phyloP scores from a whole-genome alignment of 2,113 vertebrate genomes.

The Tiliqua scincoides region DNA sequence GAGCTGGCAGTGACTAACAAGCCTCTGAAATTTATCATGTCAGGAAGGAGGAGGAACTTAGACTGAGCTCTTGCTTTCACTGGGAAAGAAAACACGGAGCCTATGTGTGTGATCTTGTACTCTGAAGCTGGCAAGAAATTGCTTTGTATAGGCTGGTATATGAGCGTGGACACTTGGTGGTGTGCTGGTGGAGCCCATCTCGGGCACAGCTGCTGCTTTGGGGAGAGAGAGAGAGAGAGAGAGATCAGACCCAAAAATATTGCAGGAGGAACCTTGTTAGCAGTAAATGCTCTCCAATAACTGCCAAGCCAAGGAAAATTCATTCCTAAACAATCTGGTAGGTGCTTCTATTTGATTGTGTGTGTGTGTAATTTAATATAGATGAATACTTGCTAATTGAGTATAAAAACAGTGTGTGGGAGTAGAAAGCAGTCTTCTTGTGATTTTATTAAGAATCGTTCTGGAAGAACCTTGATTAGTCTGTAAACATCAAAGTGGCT shows the following conservation, averaged over 20 bases:
- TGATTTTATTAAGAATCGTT: conserved; percentile 32
- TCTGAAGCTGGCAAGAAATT: conserved; percentile 58
- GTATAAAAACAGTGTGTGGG: neutral
- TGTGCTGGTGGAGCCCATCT: conserved; percentile 35
- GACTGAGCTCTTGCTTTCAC: conserved; percentile 67
- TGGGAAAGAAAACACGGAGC: conserved; percentile 67
- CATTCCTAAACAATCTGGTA: conserved; percentile 65
- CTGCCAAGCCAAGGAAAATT: conserved; percentile 58
- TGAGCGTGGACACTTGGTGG: conserved; percentile 51
- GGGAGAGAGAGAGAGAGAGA: conserved; percentile 48
- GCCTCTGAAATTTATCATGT: conserved; percentile 71
- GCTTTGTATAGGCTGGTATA: conserved; percentile 60
- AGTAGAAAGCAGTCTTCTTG: neutral
- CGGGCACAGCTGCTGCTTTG: conserved; percentile 61
- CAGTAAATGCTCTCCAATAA: conserved; percentile 58
- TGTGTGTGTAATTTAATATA: conserved; percentile 45
- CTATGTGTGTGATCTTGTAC: conserved; percentile 59
- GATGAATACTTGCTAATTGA: conserved; percentile 22
- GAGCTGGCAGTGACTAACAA: conserved; percentile 61
- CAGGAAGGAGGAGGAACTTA: conserved; percentile 76
- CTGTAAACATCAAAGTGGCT: conserved; percentile 37
- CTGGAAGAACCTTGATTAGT: conserved; percentile 13
- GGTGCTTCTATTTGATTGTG: conserved; percentile 58
- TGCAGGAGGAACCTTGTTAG: conserved; percentile 59
- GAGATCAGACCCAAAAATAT: conserved; percentile 64